Conservation (phyloP, 2,888 invertebrate species). For the Eurois occulta region DNA sequence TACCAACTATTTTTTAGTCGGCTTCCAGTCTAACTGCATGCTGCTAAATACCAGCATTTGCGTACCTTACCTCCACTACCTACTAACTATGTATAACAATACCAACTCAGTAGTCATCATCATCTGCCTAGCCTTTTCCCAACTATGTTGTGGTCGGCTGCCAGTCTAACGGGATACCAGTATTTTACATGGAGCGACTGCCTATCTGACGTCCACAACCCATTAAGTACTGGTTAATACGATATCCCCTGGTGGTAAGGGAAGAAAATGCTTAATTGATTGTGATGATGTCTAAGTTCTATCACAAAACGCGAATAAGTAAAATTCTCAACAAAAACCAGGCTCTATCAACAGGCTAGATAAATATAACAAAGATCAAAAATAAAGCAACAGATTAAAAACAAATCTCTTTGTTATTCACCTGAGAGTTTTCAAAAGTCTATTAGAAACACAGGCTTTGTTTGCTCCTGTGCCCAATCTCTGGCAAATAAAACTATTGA, state of each 20-base stretch:
- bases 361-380: constrained; percentile 35
- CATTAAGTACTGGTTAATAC: not conserved
- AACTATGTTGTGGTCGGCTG: not conserved
- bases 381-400: constrained; percentile 26
- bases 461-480: constrained; percentile 29
- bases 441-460: constrained; percentile 26
- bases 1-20: not conserved
- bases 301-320: not conserved
- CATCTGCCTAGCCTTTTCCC: not conserved
- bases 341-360: constrained; percentile 28
- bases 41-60: not conserved
- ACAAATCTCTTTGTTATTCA: constrained; percentile 27
- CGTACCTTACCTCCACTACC: too few relatives aligned
- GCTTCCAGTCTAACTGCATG: not conserved
- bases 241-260: not conserved
- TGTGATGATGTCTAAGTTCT: not conserved
- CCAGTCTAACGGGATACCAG: not conserved
- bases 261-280: not conserved
- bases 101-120: not conserved
- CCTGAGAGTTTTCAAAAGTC: constrained; percentile 9
- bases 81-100: too few relatives aligned
- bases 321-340: not conserved
- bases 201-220: not conserved
- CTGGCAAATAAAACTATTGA: constrained; percentile 41
- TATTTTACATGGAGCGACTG: not conserved